Conservation (phyloP, 1,140 invertebrate genomes). For the Gryon sp. region DNA sequence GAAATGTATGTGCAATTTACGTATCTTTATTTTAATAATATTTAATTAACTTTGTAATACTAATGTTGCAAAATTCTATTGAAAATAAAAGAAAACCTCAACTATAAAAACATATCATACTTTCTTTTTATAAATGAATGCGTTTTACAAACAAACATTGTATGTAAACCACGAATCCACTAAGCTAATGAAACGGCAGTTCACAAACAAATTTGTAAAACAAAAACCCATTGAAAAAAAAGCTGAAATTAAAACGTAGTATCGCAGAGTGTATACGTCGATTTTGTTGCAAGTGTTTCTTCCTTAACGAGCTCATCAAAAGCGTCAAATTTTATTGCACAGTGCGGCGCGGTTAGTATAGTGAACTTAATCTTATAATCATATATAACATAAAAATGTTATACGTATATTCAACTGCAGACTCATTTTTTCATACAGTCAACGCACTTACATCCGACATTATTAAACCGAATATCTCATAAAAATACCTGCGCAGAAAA, state of each 20-base stretch:
- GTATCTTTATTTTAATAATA: too few relatives aligned
- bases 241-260: conserved; percentile 9
- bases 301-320: conserved; percentile 30
- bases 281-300: conserved; percentile 1
- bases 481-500: conserved; percentile 20
- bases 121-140: too few relatives aligned
- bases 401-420: conserved; percentile 18
- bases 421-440: conserved; percentile 38
- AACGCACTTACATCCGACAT: conserved; percentile 17
- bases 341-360: background rate
- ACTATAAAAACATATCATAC: too few relatives aligned
- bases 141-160: too few relatives aligned
- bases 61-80: too few relatives aligned
- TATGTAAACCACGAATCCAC: too few relatives aligned
- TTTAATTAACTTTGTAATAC: too few relatives aligned
- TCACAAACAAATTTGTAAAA: too few relatives aligned
- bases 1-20: too few relatives aligned
- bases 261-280: background rate
- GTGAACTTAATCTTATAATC: conserved; percentile 51
- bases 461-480: conserved; percentile 39
- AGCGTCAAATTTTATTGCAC: conserved; percentile 41
- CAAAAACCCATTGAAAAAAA: too few relatives aligned
- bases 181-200: too few relatives aligned
- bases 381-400: conserved; percentile 34
- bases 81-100: too few relatives aligned